These are phyloP conservation scores for Melanchra persicariae DNA, from an alignment of 2,888 invertebrate species.

Conservation along the genomic window DNA sequence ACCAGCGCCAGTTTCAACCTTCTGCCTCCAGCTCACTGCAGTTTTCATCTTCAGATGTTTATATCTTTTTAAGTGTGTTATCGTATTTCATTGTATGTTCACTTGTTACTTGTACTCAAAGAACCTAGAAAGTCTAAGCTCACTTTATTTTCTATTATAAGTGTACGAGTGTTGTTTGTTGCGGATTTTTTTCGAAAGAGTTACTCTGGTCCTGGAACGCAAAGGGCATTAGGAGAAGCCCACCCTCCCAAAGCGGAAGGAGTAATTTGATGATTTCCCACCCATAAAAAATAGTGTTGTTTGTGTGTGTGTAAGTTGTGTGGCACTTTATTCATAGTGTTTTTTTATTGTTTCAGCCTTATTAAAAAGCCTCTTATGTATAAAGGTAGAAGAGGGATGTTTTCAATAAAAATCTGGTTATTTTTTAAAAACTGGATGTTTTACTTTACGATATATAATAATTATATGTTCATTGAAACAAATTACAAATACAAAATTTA, in stretches of 20 bases:
- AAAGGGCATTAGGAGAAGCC: too few relatives aligned
- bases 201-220: too few relatives aligned
- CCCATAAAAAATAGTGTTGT: too few relatives aligned
- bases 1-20: neutral
- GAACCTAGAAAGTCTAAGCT: neutral
- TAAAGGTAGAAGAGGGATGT: slow-evolving; percentile 19
- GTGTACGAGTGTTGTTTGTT: neutral
- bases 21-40: neutral
- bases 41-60: neutral
- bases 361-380: slow-evolving; percentile 3
- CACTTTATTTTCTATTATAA: neutral
- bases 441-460: slow-evolving; percentile 93
- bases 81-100: neutral
- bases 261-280: too few relatives aligned
- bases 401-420: slow-evolving; percentile 83
- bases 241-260: too few relatives aligned
- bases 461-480: slow-evolving; percentile 93
- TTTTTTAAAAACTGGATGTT: slow-evolving; percentile 92
- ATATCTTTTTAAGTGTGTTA: neutral
- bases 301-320: neutral
- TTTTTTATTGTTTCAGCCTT: neutral
- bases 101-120: neutral
- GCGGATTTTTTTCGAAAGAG: too few relatives aligned
- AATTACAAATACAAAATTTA: slow-evolving; percentile 94
- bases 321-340: neutral